phyloP scores from a whole-genome alignment of 2,113 vertebrate genomes.

The Mastomys natalensis region DNA sequence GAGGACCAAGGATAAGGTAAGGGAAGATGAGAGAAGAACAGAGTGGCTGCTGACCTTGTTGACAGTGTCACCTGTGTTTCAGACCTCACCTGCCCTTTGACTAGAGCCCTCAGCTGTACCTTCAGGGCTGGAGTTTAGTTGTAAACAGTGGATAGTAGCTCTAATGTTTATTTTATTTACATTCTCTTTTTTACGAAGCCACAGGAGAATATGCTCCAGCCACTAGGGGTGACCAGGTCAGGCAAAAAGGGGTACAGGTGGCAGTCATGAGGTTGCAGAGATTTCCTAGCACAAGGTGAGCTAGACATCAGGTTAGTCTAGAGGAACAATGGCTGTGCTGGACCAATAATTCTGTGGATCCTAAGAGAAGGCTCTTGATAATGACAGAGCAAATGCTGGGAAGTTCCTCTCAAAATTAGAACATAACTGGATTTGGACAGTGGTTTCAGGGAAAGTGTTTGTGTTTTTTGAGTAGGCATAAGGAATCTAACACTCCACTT shows the following conservation, averaged over 20 bases:
- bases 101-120: neutral
- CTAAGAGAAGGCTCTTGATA: no score
- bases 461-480: neutral
- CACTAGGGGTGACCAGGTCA: neutral
- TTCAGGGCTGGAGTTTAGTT: neutral
- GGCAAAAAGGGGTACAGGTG: fast-evolving
- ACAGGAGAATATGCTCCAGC: neutral
- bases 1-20: fast-evolving
- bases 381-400: neutral
- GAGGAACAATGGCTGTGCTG: fast-evolving
- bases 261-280: fast-evolving
- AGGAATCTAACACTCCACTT: neutral
- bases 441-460: no score
- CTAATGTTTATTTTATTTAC: neutral
- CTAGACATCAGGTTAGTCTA: neutral
- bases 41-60: fast-evolving
- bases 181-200: neutral
- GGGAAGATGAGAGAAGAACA: no score
- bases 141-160: neutral
- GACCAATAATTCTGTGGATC: neutral
- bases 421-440: neutral
- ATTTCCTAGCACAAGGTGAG: no score
- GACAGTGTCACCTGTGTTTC: fast-evolving
- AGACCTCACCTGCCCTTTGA: neutral
- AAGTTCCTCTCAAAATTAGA: neutral